A percentile compares a stretch with the other conserved stretches of the same genome.
Conservation (phyloP, 2,113 vertebrate species). For the Indri indri region DNA sequence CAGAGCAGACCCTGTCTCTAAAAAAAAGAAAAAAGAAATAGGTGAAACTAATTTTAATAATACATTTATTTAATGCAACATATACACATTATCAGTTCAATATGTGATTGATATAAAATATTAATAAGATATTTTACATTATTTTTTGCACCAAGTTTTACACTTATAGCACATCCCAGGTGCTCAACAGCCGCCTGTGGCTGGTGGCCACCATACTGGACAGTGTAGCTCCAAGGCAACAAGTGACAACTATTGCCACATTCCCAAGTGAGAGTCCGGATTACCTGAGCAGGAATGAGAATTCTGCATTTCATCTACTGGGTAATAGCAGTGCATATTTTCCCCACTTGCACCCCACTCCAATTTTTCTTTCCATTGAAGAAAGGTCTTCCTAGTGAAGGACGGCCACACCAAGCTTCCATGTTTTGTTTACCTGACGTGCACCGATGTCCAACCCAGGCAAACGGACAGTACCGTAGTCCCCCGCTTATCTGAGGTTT, state of each 20-base stretch:
- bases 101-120: neutral
- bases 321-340: accelerated
- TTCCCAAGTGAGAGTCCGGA: neutral
- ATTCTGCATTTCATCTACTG: neutral
- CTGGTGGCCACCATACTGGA: neutral
- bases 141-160: neutral
- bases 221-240: neutral
- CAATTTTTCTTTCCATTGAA: neutral
- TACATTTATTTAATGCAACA: neutral
- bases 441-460: neutral
- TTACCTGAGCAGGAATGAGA: neutral
- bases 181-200: neutral
- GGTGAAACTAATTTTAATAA: neutral
- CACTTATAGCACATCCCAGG: accelerated
- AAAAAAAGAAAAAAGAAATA: neutral
- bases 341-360: accelerated
- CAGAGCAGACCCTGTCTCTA: neutral
- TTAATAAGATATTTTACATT: neutral
- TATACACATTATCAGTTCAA: neutral
- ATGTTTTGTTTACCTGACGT: neutral
- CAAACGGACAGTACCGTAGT: neutral
- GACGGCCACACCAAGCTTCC: accelerated
- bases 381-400: neutral
- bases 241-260: neutral
- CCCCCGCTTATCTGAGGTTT: neutral